A percentile compares a stretch with the other conserved stretches of the same genome.
These are phyloP conservation scores for Odontamblyopus lacepedii DNA, from an alignment of 2,797 vertebrate species.

Conservation along the genomic window DNA sequence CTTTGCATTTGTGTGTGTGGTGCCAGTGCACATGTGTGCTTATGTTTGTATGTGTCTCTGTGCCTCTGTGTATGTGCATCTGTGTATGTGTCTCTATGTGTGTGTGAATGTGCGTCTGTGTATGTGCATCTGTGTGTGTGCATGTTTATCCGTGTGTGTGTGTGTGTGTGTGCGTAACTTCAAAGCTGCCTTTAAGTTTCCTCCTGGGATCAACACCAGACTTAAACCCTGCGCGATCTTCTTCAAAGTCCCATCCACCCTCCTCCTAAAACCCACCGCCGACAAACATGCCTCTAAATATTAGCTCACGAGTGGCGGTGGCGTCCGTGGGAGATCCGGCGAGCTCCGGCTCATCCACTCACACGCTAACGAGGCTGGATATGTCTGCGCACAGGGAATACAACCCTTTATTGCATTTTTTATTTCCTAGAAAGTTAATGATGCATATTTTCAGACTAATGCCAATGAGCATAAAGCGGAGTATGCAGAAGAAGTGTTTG, in stretches of 20 bases:
- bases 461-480: too few relatives aligned
- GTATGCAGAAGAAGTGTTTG: not conserved
- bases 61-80: too few relatives aligned
- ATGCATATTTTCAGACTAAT: constrained; percentile 11
- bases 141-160: constrained; percentile 30
- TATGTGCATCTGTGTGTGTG: not conserved
- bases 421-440: constrained; percentile 2
- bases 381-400: constrained; percentile 16
- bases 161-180: constrained; percentile 47
- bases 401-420: not conserved
- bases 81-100: too few relatives aligned
- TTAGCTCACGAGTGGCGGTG: constrained; percentile 33
- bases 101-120: too few relatives aligned
- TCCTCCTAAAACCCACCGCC: constrained; percentile 39
- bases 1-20: too few relatives aligned
- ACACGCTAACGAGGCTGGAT: constrained; percentile 27
- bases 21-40: too few relatives aligned
- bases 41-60: too few relatives aligned
- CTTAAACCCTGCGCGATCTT: constrained; percentile 55
- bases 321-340: not conserved
- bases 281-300: constrained; percentile 41
- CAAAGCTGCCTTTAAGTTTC: constrained; percentile 54
- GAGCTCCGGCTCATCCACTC: not conserved
- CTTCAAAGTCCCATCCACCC: constrained; percentile 51
- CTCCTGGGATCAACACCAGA: constrained; percentile 55